phyloP scores from a whole-genome alignment of 23 tunicate species.

The Ascidia mentula region DNA sequence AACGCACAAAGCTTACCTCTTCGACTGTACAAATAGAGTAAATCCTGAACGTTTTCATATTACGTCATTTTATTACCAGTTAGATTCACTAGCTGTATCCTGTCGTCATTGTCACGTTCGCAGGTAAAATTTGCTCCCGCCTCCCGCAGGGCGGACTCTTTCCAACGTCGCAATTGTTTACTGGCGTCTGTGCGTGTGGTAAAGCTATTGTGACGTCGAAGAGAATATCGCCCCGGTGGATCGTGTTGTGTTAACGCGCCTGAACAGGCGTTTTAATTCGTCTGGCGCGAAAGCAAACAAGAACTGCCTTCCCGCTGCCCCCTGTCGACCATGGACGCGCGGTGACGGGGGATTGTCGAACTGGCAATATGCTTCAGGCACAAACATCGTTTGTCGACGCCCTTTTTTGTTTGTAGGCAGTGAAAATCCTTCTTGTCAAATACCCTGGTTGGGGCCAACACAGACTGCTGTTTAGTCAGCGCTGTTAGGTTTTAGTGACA shows the following conservation, averaged over 20 bases:
- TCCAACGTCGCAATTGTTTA: background rate
- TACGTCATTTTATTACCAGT: no score
- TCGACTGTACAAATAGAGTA: no score
- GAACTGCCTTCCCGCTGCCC: conserved; percentile 4
- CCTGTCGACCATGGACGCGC: background rate
- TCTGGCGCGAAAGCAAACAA: conserved; percentile 11
- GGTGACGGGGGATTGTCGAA: background rate
- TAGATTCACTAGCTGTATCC: no score
- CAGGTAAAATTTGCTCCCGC: background rate
- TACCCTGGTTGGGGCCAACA: background rate
- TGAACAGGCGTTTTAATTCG: conserved; percentile 8
- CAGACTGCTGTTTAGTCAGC: background rate
- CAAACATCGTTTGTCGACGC: background rate
- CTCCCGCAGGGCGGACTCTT: background rate
- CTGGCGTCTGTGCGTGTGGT: conserved; percentile 5
- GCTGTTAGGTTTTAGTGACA: no score
- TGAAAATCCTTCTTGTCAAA: no score
- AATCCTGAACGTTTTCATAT: no score
- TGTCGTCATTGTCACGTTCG: no score
- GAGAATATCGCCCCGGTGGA: background rate
- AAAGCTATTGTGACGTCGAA: conserved; percentile 12
- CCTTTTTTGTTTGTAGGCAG: background rate
- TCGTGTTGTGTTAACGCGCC: background rate
- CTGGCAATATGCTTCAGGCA: background rate
- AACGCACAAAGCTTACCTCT: no score